Evolutionary conservation across 2,113 vertebrate species (phyloP).

Genomic region (Podarcis raffonei): DNA sequence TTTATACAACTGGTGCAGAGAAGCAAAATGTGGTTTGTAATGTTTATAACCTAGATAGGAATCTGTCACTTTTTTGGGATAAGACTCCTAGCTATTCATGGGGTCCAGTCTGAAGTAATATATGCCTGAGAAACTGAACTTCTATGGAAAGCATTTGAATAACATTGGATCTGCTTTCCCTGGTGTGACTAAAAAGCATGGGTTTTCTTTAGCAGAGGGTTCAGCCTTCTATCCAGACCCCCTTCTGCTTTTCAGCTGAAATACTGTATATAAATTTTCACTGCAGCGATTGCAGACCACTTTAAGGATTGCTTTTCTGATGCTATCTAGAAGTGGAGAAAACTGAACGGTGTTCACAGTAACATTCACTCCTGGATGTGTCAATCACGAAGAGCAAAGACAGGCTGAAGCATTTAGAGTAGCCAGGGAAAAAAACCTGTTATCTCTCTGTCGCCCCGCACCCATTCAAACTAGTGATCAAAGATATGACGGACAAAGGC

Average conservation of each 20-base stretch:
- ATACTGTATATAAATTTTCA: not conserved
- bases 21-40: slow-evolving; percentile 27
- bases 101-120: slow-evolving; percentile 19
- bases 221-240: not conserved
- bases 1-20: slow-evolving; percentile 30
- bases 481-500: slow-evolving; percentile 49
- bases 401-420: slow-evolving; percentile 27
- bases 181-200: not conserved
- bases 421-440: slow-evolving; percentile 17
- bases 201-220: not conserved
- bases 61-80: slow-evolving; percentile 29
- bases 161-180: slow-evolving; percentile 55
- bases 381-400: not conserved
- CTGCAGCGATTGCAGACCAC: not conserved
- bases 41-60: slow-evolving; percentile 30
- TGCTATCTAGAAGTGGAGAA: not conserved
- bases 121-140: slow-evolving; percentile 56
- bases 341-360: slow-evolving; percentile 3
- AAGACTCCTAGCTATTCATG: not conserved
- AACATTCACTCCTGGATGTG: not conserved
- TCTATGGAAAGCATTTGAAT: slow-evolving; percentile 41
- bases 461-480: not conserved
- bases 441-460: not conserved
- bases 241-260: slow-evolving; percentile 1
- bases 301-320: not conserved